Evolutionary conservation across 23 tunicate genomes (phyloP), one percentile per base, ranked within the genome.

Genomic region (Corella eumyota): DNA sequence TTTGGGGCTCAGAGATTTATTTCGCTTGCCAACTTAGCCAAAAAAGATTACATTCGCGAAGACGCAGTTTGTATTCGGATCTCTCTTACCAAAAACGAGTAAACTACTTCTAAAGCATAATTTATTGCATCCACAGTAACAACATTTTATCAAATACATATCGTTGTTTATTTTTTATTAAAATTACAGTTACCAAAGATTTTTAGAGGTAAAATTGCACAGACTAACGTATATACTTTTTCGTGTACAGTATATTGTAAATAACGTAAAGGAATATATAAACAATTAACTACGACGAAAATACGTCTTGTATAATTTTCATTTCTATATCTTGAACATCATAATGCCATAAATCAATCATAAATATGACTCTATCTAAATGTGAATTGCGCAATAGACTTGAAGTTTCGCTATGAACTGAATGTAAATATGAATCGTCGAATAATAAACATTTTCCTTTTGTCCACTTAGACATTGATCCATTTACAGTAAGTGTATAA

Each of bases 271-370:
- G n/a, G n/a, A n/a, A n/a, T n/a, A n/a, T n/a, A n/a, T n/a, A n/a
- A n/a, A n/a, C n/a, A n/a, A n/a, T n/a, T n/a, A n/a, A n/a, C n/a
- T n/a, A n/a, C n/a, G n/a, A n/a, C n/a, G n/a, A n/a, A n/a, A n/a
- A n/a, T n/a, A n/a, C n/a, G n/a, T n/a, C n/a, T n/a, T n/a, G n/a
- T n/a, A n/a, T n/a, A n/a, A n/a, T n/a, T n/a, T n/a, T n/a, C n/a
- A 51, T 51, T 51, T 51, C 57, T 7, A 5, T 6, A 51, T 19
- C 23, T 7, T 25, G 5, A 7, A 51, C 27, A 46, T 77, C 71
- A 29, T 73, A 60, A 38, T 77, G 77, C 95, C 95, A 85, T 24
- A 85, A 66, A 51, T 85, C 95, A 22, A 85, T 85, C 73, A 85
- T 64, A 24, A 85, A 44, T 26, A 85, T 71, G 7, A 49, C 70